These are phyloP conservation scores for Cryptotermes secundus DNA, from an alignment of 1,140 invertebrate species.

Conservation along the genomic window DNA sequence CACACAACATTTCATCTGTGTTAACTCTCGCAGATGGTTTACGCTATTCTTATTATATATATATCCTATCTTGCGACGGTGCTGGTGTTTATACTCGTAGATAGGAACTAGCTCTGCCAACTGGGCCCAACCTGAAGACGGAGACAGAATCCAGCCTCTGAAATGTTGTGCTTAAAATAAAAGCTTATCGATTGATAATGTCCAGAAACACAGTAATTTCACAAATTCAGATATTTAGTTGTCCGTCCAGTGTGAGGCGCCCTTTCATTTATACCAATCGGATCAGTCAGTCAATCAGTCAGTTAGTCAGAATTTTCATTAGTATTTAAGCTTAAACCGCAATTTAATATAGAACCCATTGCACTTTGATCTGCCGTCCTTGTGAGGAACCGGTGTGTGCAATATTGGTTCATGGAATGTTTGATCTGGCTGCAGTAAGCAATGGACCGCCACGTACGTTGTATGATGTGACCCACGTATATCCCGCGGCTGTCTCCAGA, in stretches of 20 bases:
- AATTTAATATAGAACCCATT: constrained; percentile 1
- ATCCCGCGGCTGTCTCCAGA: background rate
- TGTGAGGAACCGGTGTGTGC: constrained; percentile 3
- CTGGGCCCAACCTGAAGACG: too few species aligned
- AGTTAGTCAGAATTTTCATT: background rate
- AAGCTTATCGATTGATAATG: too few species aligned
- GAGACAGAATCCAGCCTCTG: too few species aligned
- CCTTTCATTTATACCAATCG: background rate
- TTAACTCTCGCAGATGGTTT: too few species aligned
- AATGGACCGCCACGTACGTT: background rate
- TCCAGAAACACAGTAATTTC: too few species aligned
- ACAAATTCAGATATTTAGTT: background rate
- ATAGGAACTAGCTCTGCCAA: too few species aligned
- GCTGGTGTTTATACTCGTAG: too few species aligned
- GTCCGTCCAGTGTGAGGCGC: background rate
- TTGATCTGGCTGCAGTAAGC: background rate
- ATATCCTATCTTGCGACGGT: too few species aligned
- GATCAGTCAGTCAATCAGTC: background rate
- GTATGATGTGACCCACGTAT: background rate
- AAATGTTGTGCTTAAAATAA: too few species aligned
- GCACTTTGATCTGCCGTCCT: background rate
- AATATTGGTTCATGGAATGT: background rate
- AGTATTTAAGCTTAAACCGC: background rate
- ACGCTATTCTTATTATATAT: too few species aligned
- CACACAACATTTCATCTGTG: too few species aligned